Conservation (phyloP, 2,888 invertebrate species). For the Clivina fossor region DNA sequence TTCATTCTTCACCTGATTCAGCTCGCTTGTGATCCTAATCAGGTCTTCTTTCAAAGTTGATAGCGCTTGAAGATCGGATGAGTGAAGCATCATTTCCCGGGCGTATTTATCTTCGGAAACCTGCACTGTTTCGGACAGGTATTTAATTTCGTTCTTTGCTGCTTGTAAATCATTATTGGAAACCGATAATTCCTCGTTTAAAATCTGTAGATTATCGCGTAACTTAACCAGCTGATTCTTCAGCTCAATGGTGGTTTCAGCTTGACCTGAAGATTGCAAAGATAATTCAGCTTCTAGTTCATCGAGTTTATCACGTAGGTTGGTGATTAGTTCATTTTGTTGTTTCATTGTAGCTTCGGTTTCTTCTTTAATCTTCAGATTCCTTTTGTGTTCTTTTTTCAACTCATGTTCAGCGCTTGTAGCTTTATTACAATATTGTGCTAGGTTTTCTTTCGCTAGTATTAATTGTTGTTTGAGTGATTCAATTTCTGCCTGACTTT, state of each 20-base stretch:
- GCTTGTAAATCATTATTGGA: slow-evolving; percentile 64
- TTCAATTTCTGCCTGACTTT: slow-evolving; percentile 65
- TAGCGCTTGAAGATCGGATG: slow-evolving; percentile 69
- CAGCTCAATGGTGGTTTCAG: slow-evolving; percentile 59
- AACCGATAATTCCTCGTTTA: slow-evolving; percentile 59
- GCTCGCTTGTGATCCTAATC: slow-evolving; percentile 61
- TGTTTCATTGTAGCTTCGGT: slow-evolving; percentile 62
- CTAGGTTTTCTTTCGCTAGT: slow-evolving; percentile 72
- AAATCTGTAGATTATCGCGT: slow-evolving; percentile 64
- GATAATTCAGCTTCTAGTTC: slow-evolving; percentile 71
- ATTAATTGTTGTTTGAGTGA: slow-evolving; percentile 72
- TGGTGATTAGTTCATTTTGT: slow-evolving; percentile 53
- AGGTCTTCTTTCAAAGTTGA: slow-evolving; percentile 70
- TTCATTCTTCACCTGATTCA: slow-evolving; percentile 65
- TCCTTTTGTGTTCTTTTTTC: slow-evolving; percentile 62
- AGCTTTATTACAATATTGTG: slow-evolving; percentile 84
- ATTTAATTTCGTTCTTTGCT: slow-evolving; percentile 64
- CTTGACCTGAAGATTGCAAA: slow-evolving; percentile 67
- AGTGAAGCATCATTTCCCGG: slow-evolving; percentile 77
- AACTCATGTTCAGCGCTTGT: slow-evolving; percentile 80
- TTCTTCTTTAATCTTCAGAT: slow-evolving; percentile 61
- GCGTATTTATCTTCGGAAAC: slow-evolving; percentile 78
- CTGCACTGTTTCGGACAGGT: slow-evolving; percentile 63
- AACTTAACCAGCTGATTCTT: slow-evolving; percentile 55
- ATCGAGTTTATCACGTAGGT: slow-evolving; percentile 63